phyloP scores from a whole-genome alignment of 1,140 invertebrate species.

The Rhysida immarginata region DNA sequence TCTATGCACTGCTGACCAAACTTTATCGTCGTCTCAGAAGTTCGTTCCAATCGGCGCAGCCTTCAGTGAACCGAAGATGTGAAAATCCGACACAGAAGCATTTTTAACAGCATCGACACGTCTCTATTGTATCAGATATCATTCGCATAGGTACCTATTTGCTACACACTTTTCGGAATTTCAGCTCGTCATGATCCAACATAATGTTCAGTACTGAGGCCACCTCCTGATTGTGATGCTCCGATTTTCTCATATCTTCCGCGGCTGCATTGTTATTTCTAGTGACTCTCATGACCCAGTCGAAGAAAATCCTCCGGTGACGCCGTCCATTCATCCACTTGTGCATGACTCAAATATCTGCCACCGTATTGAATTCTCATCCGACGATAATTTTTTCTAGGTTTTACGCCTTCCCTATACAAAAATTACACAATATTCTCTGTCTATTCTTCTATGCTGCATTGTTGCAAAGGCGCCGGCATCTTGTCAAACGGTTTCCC shows the following conservation, averaged over 20 bases:
- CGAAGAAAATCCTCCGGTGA: neutral
- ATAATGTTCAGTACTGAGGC: too few relatives aligned
- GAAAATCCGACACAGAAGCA: too few relatives aligned
- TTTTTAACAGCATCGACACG: neutral
- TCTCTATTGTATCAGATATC: neutral
- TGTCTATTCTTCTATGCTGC: conserved; percentile 17
- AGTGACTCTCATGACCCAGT: neutral
- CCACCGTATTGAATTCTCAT: neutral
- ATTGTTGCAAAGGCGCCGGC: conserved; percentile 14
- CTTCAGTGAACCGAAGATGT: too few relatives aligned
- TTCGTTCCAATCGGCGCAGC: too few relatives aligned
- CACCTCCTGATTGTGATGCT: neutral
- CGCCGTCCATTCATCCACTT: neutral
- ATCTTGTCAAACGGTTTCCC: conserved; percentile 19
- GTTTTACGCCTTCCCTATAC: neutral
- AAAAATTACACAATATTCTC: conserved; percentile 18
- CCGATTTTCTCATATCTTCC: neutral
- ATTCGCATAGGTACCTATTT: neutral
- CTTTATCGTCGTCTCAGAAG: too few relatives aligned
- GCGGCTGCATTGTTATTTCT: neutral
- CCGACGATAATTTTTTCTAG: neutral
- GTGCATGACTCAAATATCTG: neutral
- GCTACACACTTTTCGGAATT: neutral
- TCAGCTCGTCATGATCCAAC: neutral
- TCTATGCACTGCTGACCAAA: too few relatives aligned